A percentile compares a stretch with the other conserved stretches of the same genome.
These are phyloP conservation scores for Stictonetta naevosa DNA, from an alignment of 2,113 vertebrate species.

Conservation along the genomic window DNA sequence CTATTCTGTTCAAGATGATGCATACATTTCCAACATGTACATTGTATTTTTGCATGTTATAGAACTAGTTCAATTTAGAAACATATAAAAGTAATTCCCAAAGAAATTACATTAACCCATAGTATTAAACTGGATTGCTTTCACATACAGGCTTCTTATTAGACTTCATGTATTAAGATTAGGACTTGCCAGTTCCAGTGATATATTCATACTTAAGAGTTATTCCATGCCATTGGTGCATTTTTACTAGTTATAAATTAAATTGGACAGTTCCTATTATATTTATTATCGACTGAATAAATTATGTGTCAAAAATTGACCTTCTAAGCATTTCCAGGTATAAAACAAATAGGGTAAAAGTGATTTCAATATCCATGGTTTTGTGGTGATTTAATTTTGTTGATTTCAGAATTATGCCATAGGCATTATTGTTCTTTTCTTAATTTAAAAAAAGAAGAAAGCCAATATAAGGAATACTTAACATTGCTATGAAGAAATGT, in stretches of 20 bases:
- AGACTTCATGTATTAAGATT: neutral
- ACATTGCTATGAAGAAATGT: neutral
- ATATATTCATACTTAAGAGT: neutral
- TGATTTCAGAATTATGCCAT: neutral
- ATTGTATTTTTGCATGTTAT: neutral
- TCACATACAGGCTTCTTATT: neutral
- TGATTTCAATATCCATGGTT: neutral
- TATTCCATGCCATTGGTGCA: neutral
- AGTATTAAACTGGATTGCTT: neutral
- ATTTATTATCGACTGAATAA: neutral
- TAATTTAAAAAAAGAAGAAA: neutral
- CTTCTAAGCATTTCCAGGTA: neutral
- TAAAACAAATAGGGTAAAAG: neutral
- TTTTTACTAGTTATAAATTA: neutral
- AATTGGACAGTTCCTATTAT: neutral
- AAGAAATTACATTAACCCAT: neutral
- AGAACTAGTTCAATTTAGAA: neutral
- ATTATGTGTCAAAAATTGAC: neutral
- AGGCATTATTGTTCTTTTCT: neutral
- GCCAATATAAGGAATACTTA: neutral
- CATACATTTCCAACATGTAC: rapidly evolving
- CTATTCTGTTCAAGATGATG: neutral
- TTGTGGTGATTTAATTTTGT: neutral
- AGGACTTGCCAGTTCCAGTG: neutral
- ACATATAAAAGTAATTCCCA: neutral